These are phyloP conservation scores for Megaceryle alcyon DNA, from an alignment of 2,797 vertebrate genomes.

Conservation along the genomic window DNA sequence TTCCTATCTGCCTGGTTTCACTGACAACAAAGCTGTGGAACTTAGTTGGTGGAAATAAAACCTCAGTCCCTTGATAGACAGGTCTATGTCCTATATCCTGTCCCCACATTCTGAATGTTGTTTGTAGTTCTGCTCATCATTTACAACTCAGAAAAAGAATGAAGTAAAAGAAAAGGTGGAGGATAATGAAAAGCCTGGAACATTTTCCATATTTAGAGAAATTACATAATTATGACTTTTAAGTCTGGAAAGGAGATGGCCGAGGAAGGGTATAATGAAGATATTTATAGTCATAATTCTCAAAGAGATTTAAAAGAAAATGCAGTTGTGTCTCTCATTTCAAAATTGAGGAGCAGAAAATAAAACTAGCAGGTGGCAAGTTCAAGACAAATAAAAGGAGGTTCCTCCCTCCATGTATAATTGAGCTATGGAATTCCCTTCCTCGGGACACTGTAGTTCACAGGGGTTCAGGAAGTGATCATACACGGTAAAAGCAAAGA, in stretches of 20 bases:
- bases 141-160: not conserved
- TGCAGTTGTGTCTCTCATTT: not conserved
- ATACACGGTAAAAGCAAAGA: not conserved
- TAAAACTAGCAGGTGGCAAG: not conserved
- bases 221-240: not conserved
- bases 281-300: not conserved
- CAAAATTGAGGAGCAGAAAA: not conserved
- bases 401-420: not conserved
- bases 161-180: not conserved
- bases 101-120: not conserved
- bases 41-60: not conserved
- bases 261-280: not conserved
- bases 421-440: not conserved
- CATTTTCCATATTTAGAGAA: not conserved
- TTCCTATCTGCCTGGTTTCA: not conserved
- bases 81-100: too few species aligned
- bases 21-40: not conserved
- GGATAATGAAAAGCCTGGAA: not conserved
- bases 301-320: not conserved
- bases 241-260: not conserved
- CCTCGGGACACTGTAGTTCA: rapidly evolving
- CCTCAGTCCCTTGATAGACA: not conserved
- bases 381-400: not conserved
- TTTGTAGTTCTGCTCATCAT: not conserved
- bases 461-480: not conserved